Conservation (phyloP, 2,113 vertebrate genomes). For the Misgurnus anguillicaudatus region DNA sequence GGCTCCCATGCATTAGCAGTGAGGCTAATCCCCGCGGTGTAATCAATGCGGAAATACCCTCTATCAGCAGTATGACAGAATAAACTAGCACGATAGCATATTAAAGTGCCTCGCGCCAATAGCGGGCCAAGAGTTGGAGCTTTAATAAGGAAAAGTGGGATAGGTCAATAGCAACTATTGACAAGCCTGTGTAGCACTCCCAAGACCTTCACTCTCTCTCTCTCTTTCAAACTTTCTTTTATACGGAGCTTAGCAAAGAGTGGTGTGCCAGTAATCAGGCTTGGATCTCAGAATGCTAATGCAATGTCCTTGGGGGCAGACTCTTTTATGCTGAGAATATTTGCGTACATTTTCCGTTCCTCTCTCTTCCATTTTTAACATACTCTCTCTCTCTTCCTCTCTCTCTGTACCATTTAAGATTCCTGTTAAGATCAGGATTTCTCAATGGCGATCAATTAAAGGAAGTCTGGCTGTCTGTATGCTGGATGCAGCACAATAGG, state of each 20-base stretch:
- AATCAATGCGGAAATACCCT: slow-evolving; percentile 73
- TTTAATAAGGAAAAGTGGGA: slow-evolving; percentile 69
- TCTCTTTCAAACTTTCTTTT: slow-evolving; percentile 23
- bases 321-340: slow-evolving; percentile 58
- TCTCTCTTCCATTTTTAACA: neutral
- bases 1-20: slow-evolving; percentile 66
- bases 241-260: slow-evolving; percentile 41
- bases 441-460: slow-evolving; percentile 55
- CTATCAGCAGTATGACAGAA: slow-evolving; percentile 73
- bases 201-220: slow-evolving; percentile 47
- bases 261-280: slow-evolving; percentile 54
- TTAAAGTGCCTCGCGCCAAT: slow-evolving; percentile 64
- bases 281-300: slow-evolving; percentile 65
- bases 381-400: neutral
- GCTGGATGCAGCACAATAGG: slow-evolving; percentile 45
- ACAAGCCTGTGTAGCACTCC: slow-evolving; percentile 59
- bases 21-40: slow-evolving; percentile 71
- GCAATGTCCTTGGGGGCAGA: slow-evolving; percentile 60
- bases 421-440: slow-evolving; percentile 49
- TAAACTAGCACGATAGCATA: slow-evolving; percentile 63
- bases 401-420: slow-evolving; percentile 46
- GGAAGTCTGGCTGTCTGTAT: slow-evolving; percentile 41
- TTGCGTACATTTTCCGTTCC: slow-evolving; percentile 15
- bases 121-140: slow-evolving; percentile 64
- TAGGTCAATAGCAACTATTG: slow-evolving; percentile 72